A percentile compares a stretch with the other conserved stretches of the same genome.
These are phyloP conservation scores for Drosophila tanythrix DNA, from an alignment of 2,888 invertebrate genomes.

Conservation along the genomic window DNA sequence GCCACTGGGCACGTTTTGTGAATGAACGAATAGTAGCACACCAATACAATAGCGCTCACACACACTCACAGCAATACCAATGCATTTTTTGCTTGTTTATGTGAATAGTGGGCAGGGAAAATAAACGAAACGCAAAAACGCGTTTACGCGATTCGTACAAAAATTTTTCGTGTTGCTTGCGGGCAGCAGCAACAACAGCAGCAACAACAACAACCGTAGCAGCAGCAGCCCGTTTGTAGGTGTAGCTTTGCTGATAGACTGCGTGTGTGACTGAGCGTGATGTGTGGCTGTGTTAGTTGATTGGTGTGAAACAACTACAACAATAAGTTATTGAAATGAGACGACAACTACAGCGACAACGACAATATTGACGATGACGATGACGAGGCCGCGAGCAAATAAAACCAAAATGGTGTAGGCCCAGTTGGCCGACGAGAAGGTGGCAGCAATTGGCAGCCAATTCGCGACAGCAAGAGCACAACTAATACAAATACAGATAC, in stretches of 20 bases:
- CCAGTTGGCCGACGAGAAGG: conserved; percentile 69
- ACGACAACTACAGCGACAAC: conserved; percentile 60
- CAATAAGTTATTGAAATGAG: conserved; percentile 81
- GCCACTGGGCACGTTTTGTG: conserved; percentile 68
- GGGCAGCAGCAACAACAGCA: conserved; percentile 43
- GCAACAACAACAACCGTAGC: conserved; percentile 36
- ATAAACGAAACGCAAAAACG: conserved; percentile 82
- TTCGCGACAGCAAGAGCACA: conserved; percentile 38
- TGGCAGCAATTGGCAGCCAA: conserved; percentile 67
- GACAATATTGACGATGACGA: conserved; percentile 56
- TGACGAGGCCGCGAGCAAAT: conserved; percentile 58
- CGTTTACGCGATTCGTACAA: conserved; percentile 84
- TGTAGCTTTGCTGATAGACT: conserved; percentile 63
- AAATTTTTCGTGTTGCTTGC: conserved; percentile 63
- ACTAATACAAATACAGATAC: conserved; percentile 34
- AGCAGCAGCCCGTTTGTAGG: conserved; percentile 61
- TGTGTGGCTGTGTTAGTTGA: conserved; percentile 47
- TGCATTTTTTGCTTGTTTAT: conserved; percentile 43
- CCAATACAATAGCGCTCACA: conserved; percentile 53
- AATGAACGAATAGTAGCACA: conserved; percentile 80
- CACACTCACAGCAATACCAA: conserved; percentile 35
- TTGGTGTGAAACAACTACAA: conserved; percentile 72
- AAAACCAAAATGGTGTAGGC: conserved; percentile 81
- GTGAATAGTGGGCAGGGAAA: conserved; percentile 84
- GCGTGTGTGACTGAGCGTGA: conserved; percentile 19